Conservation (phyloP, 2,113 vertebrate species). For the Oreotrochilus melanogaster region DNA sequence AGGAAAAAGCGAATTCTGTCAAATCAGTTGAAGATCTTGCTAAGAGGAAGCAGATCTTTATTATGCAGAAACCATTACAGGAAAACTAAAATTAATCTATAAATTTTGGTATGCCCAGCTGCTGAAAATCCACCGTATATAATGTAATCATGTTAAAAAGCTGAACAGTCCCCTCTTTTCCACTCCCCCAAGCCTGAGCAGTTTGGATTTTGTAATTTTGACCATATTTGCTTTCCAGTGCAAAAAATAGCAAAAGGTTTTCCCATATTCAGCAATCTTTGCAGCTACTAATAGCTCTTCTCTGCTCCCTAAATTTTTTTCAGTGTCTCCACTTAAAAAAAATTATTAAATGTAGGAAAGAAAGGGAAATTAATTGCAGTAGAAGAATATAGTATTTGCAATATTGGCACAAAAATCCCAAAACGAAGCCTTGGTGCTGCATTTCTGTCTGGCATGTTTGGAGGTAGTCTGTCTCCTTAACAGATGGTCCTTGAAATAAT, state of each 20-base stretch:
- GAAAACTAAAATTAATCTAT: neutral
- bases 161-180: neutral
- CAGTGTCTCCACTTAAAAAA: neutral
- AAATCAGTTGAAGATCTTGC: neutral
- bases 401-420: neutral
- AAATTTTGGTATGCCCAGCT: neutral
- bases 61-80: neutral
- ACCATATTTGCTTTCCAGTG: neutral
- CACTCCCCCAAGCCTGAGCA: rapidly evolving
- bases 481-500: neutral
- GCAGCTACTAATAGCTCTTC: neutral
- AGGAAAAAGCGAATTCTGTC: neutral
- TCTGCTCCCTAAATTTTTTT: neutral
- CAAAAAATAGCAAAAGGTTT: neutral
- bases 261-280: neutral
- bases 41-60: neutral
- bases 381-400: neutral
- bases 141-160: neutral
- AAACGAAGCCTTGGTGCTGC: neutral
- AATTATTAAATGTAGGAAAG: neutral
- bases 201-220: neutral
- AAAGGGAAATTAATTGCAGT: neutral
- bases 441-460: neutral
- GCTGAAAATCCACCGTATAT: neutral
- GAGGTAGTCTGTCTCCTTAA: neutral